Evolutionary conservation across 2,113 vertebrate species (phyloP).

Genomic region (Cyprinodon variegatus): DNA sequence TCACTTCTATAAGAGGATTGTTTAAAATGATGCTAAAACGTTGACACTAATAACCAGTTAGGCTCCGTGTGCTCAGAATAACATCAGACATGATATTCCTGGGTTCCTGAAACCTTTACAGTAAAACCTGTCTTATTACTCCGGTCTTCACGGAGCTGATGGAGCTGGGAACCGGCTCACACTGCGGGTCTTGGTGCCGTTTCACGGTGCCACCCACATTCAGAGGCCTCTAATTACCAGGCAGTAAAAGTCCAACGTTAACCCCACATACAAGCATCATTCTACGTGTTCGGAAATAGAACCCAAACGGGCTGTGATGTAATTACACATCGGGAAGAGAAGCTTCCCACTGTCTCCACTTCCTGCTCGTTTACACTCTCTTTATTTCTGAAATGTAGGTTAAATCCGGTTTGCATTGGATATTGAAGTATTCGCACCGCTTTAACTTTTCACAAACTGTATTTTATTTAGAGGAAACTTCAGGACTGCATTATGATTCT

Average conservation of each 20-base stretch:
- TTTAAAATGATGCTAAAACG: too few relatives aligned
- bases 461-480: too few relatives aligned
- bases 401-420: neutral
- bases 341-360: constrained; percentile 34
- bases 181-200: constrained; percentile 33
- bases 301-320: constrained; percentile 54
- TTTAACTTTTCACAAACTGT: too few relatives aligned
- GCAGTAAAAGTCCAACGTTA: constrained; percentile 59
- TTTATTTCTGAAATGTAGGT: neutral
- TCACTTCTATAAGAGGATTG: too few relatives aligned
- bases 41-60: too few relatives aligned
- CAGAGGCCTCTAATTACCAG: constrained; percentile 70
- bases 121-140: neutral
- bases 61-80: too few relatives aligned
- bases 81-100: too few relatives aligned
- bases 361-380: neutral
- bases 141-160: neutral
- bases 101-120: neutral
- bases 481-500: too few relatives aligned
- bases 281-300: constrained; percentile 54
- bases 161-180: constrained; percentile 45
- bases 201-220: constrained; percentile 59
- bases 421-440: neutral
- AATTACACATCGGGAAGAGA: constrained; percentile 53
- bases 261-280: constrained; percentile 64